phyloP scores from a whole-genome alignment of 2,797 vertebrate species.

The Streptopelia turtur region DNA sequence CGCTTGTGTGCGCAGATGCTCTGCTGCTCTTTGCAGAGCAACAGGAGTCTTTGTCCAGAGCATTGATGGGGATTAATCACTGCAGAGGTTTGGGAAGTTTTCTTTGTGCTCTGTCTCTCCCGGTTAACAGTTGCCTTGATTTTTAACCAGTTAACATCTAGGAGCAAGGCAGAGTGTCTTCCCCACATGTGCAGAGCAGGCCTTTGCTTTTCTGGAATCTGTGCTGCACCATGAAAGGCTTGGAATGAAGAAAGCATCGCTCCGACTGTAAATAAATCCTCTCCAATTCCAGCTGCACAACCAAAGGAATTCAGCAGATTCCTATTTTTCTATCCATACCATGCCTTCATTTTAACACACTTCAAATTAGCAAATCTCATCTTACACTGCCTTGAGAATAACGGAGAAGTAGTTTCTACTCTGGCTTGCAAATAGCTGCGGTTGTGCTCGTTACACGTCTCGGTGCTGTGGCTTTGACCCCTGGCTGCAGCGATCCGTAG shows the following conservation, averaged over 20 bases:
- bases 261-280: background rate
- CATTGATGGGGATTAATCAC: background rate
- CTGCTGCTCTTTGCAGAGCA: background rate
- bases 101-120: background rate
- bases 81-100: background rate
- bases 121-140: background rate
- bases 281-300: background rate
- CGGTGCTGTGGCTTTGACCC: background rate
- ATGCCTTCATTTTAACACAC: background rate
- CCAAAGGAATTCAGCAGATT: background rate
- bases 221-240: background rate
- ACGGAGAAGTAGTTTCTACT: background rate
- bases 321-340: background rate
- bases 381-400: background rate
- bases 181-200: background rate
- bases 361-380: background rate
- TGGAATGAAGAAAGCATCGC: background rate
- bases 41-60: background rate
- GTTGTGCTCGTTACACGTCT: background rate
- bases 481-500: background rate
- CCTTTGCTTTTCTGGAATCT: background rate
- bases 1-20: background rate
- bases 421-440: background rate
- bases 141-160: constrained; percentile 14
- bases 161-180: background rate